Conservation (phyloP, 2,113 vertebrate species). For the Australoheros scitulus region DNA sequence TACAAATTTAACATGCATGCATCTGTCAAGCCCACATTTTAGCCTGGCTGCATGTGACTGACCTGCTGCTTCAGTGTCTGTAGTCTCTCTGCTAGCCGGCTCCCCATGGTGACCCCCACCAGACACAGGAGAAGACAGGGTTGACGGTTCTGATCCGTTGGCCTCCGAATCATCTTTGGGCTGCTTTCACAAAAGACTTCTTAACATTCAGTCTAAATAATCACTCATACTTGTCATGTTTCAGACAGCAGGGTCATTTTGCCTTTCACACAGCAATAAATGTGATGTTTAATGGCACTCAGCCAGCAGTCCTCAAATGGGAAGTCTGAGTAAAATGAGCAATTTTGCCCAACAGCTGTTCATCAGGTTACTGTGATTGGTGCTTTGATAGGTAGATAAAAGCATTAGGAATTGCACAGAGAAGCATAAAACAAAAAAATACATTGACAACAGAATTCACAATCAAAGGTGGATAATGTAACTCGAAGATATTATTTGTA, state of each 20-base stretch:
- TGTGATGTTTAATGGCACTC: conserved; percentile 25
- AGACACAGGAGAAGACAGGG: conserved; percentile 90
- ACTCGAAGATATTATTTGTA: conserved; percentile 12
- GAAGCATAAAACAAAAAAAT: neutral
- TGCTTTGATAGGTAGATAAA: conserved; percentile 24
- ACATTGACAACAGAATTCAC: neutral
- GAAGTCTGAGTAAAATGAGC: conserved; percentile 3
- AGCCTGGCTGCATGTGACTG: conserved; percentile 29
- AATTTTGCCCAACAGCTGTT: conserved; percentile 23
- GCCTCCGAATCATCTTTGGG: conserved; percentile 88
- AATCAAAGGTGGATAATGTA: conserved; percentile 38
- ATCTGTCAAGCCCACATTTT: neutral
- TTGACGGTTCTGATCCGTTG: conserved; percentile 86
- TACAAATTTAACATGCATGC: conserved; percentile 25
- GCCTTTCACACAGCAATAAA: conserved; percentile 35
- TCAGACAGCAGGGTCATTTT: conserved; percentile 20
- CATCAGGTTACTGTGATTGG: conserved; percentile 31
- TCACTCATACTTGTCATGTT: conserved; percentile 27
- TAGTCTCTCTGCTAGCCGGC: conserved; percentile 85
- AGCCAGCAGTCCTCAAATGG: neutral
- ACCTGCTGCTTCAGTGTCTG: conserved; percentile 92
- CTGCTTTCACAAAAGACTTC: conserved; percentile 72
- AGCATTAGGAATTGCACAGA: neutral
- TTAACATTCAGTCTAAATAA: conserved; percentile 19
- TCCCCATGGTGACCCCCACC: conserved; percentile 83